Conservation (phyloP, 2,888 invertebrate species). For the Cerastis rubricosa region DNA sequence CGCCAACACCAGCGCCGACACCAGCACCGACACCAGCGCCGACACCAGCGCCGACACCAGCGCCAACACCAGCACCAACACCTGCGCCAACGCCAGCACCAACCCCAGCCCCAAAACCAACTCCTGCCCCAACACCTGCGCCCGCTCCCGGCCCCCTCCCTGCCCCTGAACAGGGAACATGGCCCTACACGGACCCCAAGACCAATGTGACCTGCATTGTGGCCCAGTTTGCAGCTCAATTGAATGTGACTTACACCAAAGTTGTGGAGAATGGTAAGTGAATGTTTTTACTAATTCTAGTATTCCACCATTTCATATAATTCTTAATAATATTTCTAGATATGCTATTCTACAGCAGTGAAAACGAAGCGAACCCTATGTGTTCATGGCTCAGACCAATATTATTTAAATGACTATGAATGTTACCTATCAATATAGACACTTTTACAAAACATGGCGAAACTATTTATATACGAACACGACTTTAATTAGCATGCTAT, state of each 20-base stretch:
- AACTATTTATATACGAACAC: neutral
- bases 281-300: constrained; percentile 2
- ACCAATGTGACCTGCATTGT: constrained; percentile 92
- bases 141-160: constrained; percentile 75
- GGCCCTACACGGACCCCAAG: constrained; percentile 74
- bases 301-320: neutral
- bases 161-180: constrained; percentile 79
- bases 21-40: neutral
- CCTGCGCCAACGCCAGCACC: constrained; percentile 76
- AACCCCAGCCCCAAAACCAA: constrained; percentile 77
- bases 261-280: constrained; percentile 78
- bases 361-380: neutral
- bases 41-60: constrained; percentile 9
- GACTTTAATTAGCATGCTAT: neutral
- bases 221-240: constrained; percentile 92
- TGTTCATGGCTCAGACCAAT: neutral
- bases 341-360: neutral
- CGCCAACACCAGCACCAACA: constrained; percentile 31
- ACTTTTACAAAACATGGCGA: neutral
- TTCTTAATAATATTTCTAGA: neutral
- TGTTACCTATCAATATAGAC: neutral
- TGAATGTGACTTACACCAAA: constrained; percentile 90
- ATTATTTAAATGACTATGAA: too few relatives aligned
- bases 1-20: neutral
- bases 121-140: constrained; percentile 72